These are phyloP conservation scores for Catagonus wagneri DNA, from an alignment of 2,113 vertebrate genomes.

Conservation along the genomic window DNA sequence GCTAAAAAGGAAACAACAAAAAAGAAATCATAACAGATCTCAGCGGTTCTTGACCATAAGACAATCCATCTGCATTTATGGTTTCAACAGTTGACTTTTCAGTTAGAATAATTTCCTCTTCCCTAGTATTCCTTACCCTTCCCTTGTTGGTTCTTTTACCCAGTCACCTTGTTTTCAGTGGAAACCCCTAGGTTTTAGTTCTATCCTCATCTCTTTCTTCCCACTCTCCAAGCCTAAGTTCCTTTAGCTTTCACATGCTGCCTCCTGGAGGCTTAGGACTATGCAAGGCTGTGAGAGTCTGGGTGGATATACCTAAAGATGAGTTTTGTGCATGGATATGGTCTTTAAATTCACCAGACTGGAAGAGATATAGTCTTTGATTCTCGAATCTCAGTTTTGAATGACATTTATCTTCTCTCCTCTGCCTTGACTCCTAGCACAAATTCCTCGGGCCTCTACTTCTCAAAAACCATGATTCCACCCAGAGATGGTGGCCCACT, in stretches of 20 bases:
- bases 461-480: background rate
- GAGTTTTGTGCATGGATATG: background rate
- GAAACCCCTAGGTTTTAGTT: no score
- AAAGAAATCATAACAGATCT: background rate
- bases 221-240: background rate
- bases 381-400: background rate
- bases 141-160: no score
- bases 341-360: background rate
- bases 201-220: no score
- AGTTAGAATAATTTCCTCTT: background rate
- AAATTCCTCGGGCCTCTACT: background rate
- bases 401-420: background rate
- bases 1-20: no score
- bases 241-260: background rate
- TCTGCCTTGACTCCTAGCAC: background rate
- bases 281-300: background rate
- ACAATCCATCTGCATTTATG: background rate
- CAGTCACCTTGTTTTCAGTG: no score
- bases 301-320: background rate
- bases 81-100: background rate
- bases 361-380: background rate
- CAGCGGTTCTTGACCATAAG: background rate
- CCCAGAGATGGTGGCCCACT: background rate
- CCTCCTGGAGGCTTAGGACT: background rate
- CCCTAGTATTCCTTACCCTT: background rate